phyloP scores from a whole-genome alignment of 1,140 invertebrate genomes.

The Oryctes rhinoceros region DNA sequence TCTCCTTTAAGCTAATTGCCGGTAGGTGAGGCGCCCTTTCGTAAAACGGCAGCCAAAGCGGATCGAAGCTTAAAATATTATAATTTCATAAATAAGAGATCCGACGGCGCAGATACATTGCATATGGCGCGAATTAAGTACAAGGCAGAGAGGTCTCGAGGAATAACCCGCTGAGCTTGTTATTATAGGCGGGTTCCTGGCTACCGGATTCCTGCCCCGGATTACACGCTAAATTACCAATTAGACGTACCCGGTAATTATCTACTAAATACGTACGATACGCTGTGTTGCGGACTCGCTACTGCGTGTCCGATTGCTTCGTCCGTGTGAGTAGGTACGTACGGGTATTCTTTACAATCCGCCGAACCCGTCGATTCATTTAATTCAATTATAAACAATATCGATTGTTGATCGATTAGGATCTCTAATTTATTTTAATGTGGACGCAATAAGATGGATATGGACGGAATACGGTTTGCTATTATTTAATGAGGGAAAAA shows the following conservation, averaged over 20 bases:
- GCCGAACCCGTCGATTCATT: not conserved
- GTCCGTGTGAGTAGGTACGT: not conserved
- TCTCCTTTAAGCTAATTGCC: too few relatives aligned
- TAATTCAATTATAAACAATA: slow-evolving; percentile 20
- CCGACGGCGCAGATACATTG: slow-evolving; percentile 30
- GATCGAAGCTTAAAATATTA: slow-evolving; percentile 31
- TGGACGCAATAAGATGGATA: not conserved
- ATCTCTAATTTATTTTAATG: slow-evolving; percentile 2
- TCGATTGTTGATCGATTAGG: not conserved
- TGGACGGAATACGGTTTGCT: not conserved
- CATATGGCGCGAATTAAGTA: slow-evolving; percentile 31
- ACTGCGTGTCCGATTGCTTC: slow-evolving; percentile 42
- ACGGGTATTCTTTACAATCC: not conserved
- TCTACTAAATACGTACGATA: slow-evolving; percentile 49
- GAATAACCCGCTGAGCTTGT: slow-evolving; percentile 48
- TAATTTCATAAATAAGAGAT: slow-evolving; percentile 37
- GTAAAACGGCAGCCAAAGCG: not conserved
- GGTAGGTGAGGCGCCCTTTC: too few relatives aligned
- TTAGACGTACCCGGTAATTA: slow-evolving; percentile 53
- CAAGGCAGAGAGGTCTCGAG: slow-evolving; percentile 11
- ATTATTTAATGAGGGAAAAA: too few relatives aligned
- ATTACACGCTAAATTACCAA: slow-evolving; percentile 55
- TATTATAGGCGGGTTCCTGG: slow-evolving; percentile 50
- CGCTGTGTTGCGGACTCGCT: slow-evolving; percentile 38
- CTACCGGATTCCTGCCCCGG: slow-evolving; percentile 52